phyloP scores from a whole-genome alignment of 2,797 vertebrate species.

The Sebastes itinus region DNA sequence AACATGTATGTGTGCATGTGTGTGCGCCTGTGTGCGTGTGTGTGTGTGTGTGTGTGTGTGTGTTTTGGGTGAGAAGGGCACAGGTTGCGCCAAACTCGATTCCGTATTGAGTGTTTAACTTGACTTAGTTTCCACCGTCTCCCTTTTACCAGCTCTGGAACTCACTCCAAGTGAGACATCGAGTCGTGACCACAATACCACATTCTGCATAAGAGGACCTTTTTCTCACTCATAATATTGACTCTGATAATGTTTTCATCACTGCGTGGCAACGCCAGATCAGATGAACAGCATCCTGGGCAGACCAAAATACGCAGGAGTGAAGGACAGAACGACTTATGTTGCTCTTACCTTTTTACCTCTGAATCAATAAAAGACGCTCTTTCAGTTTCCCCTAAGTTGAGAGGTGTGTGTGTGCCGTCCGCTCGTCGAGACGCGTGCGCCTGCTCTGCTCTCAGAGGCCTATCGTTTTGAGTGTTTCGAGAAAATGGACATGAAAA shows the following conservation, averaged over 20 bases:
- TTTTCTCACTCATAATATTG: constrained; percentile 79
- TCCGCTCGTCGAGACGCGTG: constrained; percentile 48
- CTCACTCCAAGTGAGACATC: constrained; percentile 50
- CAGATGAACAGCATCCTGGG: constrained; percentile 54
- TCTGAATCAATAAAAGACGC: constrained; percentile 75
- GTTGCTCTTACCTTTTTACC: constrained; percentile 75
- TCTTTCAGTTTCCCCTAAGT: constrained; percentile 60
- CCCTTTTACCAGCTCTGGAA: constrained; percentile 47
- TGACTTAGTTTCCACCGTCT: constrained; percentile 53
- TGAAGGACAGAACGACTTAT: constrained; percentile 65
- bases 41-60: not conserved
- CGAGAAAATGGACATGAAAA: constrained; percentile 81
- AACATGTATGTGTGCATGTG: too few species aligned
- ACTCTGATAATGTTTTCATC: constrained; percentile 82
- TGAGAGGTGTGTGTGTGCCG: constrained; percentile 47
- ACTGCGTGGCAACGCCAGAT: constrained; percentile 53
- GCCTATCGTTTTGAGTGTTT: constrained; percentile 68
- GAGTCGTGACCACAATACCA: constrained; percentile 71
- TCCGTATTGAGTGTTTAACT: constrained; percentile 44
- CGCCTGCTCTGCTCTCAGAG: constrained; percentile 66
- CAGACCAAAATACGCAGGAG: constrained; percentile 67
- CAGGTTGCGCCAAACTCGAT: constrained; percentile 55
- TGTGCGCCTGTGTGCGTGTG: too few species aligned
- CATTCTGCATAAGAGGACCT: constrained; percentile 70
- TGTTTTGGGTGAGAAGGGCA: constrained; percentile 58